phyloP scores from a whole-genome alignment of 2,113 vertebrate species.

The Callipepla californica region DNA sequence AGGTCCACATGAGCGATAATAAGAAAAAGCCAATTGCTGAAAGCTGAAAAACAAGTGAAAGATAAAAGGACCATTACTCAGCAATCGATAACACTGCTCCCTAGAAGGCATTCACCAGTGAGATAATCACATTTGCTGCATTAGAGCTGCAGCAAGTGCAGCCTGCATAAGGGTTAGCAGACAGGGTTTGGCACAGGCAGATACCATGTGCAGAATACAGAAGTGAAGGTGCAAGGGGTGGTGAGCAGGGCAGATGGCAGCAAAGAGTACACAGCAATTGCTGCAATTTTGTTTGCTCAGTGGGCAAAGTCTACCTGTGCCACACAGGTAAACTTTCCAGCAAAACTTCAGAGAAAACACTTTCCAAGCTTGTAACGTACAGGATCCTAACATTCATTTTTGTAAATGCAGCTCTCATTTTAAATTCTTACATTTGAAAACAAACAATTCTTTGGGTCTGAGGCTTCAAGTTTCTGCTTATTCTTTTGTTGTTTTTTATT shows the following conservation, averaged over 20 bases:
- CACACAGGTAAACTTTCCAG: background rate
- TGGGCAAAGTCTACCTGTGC: background rate
- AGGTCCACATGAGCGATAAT: constrained; percentile 67
- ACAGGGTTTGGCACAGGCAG: background rate
- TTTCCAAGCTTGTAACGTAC: background rate
- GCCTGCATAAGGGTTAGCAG: background rate
- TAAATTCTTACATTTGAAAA: background rate
- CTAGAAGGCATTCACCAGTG: constrained; percentile 23
- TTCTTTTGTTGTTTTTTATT: background rate
- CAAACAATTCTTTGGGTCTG: background rate
- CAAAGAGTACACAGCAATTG: background rate
- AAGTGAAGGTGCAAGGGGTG: accelerated
- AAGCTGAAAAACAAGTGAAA: constrained; percentile 71
- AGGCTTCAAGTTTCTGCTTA: background rate
- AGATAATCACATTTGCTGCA: constrained; percentile 59
- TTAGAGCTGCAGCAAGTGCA: background rate
- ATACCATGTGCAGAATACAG: accelerated
- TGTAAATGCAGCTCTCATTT: background rate
- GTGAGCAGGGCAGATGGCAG: accelerated
- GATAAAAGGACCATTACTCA: constrained; percentile 77
- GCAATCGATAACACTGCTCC: constrained; percentile 69
- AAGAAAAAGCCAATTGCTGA: constrained; percentile 54
- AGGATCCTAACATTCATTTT: background rate
- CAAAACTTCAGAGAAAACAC: background rate
- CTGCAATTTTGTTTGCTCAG: background rate